These are phyloP conservation scores for Aleiodes leptofemur DNA, from an alignment of 2,888 invertebrate genomes.

Conservation along the genomic window DNA sequence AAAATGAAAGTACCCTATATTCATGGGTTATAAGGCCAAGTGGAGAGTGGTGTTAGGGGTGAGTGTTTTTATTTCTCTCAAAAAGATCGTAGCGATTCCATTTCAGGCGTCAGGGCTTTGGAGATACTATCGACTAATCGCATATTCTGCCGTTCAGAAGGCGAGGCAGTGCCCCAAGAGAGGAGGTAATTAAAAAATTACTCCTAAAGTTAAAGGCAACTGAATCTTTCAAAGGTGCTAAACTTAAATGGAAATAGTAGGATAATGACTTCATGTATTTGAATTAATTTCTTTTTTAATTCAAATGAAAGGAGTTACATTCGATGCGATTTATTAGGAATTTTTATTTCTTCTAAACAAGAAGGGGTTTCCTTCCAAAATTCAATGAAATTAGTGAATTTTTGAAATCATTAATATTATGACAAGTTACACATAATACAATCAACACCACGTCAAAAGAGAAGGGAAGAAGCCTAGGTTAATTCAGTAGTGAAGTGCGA, in stretches of 20 bases:
- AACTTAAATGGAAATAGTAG: not conserved
- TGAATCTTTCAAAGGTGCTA: constrained; percentile 2
- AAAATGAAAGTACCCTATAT: constrained; percentile 39
- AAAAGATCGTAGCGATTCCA: constrained; percentile 50
- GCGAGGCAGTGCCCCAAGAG: constrained; percentile 36
- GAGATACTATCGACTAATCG: constrained; percentile 57
- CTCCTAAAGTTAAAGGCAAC: constrained; percentile 11
- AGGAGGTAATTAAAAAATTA: constrained; percentile 55
- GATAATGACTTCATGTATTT: not conserved
- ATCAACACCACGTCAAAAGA: no score
- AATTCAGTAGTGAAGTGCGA: no score
- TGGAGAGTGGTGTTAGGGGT: constrained; percentile 30
- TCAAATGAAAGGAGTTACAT: not conserved
- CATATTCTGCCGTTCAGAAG: constrained; percentile 46
- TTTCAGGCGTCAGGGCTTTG: constrained; percentile 43
- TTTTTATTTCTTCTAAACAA: not conserved
- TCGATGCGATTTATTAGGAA: not conserved
- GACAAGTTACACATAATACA: no score
- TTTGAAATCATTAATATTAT: no score
- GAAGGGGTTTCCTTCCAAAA: not conserved
- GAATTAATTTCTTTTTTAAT: not conserved
- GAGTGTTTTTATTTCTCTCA: constrained; percentile 37
- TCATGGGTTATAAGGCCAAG: constrained; percentile 27
- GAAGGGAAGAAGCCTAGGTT: no score
- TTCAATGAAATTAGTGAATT: no score